Percentiles rank a stretch among this genome's conserved stretches.
Evolutionary conservation across 2,888 invertebrate species (phyloP).

Genomic region (Lydus trimaculatus): DNA sequence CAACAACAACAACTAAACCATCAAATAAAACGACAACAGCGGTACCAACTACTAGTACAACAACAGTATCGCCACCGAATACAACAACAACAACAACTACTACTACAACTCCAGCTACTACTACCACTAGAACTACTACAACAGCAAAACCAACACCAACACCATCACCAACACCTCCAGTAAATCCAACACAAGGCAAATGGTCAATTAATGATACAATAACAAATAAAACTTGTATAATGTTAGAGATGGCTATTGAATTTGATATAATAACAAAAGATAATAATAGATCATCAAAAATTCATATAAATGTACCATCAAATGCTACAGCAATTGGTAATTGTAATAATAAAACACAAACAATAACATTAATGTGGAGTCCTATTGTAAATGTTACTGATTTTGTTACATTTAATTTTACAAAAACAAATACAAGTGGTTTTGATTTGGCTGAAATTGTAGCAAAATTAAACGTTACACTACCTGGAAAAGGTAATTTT

Average conservation of each 20-base stretch:
- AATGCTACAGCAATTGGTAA: conserved; percentile 55
- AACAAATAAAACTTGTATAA: conserved; percentile 65
- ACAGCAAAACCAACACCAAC: conserved; percentile 40
- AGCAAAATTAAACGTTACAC: conserved; percentile 25
- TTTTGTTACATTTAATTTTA: conserved; percentile 37
- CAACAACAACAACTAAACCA: conserved; percentile 51
- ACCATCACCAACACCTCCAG: conserved; percentile 49
- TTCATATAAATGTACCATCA: conserved; percentile 59
- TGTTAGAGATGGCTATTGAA: conserved; percentile 72
- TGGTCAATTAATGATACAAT: conserved; percentile 62
- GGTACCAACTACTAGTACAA: conserved; percentile 46
- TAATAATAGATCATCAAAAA: conserved; percentile 49
- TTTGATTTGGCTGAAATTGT: conserved; percentile 39
- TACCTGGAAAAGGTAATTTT: conserved; percentile 19
- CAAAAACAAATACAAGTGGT: conserved; percentile 36
- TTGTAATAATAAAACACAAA: conserved; percentile 57
- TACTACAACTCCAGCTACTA: conserved; percentile 40
- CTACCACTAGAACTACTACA: conserved; percentile 45
- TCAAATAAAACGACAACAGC: conserved; percentile 27
- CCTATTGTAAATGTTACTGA: conserved; percentile 30
- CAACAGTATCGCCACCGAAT: conserved; percentile 47
- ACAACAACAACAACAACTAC: conserved; percentile 52
- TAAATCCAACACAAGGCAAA: conserved; percentile 57
- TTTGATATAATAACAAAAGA: conserved; percentile 67
- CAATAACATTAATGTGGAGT: conserved; percentile 58